Conservation (phyloP, 2,113 vertebrate species). For the Blennius ocellaris region DNA sequence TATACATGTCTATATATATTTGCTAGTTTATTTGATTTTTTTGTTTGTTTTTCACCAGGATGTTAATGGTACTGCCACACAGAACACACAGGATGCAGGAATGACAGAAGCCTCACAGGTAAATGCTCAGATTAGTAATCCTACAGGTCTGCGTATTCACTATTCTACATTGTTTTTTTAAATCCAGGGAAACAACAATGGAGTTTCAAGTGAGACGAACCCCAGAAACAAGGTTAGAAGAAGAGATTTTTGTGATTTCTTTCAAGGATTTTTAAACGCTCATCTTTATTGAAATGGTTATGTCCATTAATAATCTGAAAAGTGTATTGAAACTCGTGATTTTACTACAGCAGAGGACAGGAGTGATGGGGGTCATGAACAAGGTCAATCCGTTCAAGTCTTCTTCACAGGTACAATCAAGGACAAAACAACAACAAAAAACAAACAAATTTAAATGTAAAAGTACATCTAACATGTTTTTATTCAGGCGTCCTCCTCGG, state of each 20-base stretch:
- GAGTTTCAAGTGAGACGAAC: background rate
- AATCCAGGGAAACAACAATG: constrained; percentile 6
- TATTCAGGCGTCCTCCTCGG: constrained; percentile 12
- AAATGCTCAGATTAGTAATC: background rate
- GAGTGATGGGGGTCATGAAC: constrained; percentile 67
- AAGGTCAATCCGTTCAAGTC: constrained; percentile 75
- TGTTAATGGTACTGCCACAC: constrained; percentile 24
- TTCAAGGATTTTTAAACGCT: background rate
- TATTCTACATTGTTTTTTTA: background rate
- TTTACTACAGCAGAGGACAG: constrained; percentile 41
- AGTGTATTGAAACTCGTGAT: constrained; percentile 2
- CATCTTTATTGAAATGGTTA: too few species aligned
- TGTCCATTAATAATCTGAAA: too few species aligned
- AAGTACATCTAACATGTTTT: background rate
- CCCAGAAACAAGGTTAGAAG: constrained; percentile 4
- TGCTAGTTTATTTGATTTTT: background rate
- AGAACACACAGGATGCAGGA: background rate
- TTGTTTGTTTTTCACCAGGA: constrained; percentile 41
- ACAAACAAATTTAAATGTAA: too few species aligned
- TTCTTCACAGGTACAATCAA: constrained; percentile 57
- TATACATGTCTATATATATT: background rate
- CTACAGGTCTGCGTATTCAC: too few species aligned
- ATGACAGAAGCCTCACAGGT: constrained; percentile 24
- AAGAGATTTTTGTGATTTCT: background rate
- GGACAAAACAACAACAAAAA: too few species aligned